Conservation (phyloP, 2,113 vertebrate species). For the Azemiops feae region DNA sequence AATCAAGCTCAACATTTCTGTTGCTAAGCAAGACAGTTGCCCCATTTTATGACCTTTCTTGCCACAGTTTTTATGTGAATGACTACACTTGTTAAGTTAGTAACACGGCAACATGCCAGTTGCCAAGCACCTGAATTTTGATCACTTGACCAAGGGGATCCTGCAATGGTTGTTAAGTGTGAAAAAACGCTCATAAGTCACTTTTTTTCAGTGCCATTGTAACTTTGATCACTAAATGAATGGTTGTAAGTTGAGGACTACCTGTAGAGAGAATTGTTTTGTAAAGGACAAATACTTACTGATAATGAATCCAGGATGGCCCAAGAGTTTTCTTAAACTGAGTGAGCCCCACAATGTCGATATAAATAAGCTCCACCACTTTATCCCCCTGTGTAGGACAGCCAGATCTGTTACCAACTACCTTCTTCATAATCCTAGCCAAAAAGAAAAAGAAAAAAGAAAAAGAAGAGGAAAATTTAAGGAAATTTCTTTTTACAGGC, state of each 20-base stretch:
- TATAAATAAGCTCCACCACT: conserved; percentile 98
- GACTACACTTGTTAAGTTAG: neutral
- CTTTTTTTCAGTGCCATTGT: neutral
- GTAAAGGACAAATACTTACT: conserved; percentile 79
- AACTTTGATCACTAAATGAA: neutral
- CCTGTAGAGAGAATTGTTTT: conserved; percentile 15
- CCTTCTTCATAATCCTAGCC: conserved; percentile 95
- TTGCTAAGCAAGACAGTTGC: neutral
- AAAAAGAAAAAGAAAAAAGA: conserved; percentile 13
- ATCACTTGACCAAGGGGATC: neutral
- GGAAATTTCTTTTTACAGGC: neutral
- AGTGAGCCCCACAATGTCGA: conserved; percentile 96
- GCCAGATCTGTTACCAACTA: conserved; percentile 97
- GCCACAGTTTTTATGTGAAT: neutral
- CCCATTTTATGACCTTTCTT: neutral
- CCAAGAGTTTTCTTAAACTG: conserved; percentile 99
- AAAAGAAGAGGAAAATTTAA: neutral
- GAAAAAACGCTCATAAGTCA: neutral
- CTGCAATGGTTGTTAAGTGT: neutral
- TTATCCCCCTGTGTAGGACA: conserved; percentile 95
- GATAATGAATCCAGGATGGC: conserved; percentile 98
- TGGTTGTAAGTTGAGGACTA: neutral
- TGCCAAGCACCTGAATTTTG: neutral
- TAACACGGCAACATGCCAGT: neutral
- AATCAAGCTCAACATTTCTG: neutral